These are phyloP conservation scores for Molothrus ater DNA, from an alignment of 2,797 vertebrate species.

Conservation along the genomic window DNA sequence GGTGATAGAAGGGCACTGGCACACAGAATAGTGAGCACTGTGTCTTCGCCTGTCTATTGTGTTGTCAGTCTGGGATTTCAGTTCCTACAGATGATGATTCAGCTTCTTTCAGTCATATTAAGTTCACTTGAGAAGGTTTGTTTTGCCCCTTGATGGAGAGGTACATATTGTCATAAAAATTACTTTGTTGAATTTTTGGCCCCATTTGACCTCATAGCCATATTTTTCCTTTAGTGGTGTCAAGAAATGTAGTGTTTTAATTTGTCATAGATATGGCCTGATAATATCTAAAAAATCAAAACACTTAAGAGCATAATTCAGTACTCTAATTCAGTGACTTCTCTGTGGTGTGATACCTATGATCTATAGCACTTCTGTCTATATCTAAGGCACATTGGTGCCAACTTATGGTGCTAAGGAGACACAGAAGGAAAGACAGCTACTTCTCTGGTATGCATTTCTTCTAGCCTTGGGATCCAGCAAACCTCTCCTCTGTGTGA, in stretches of 20 bases:
- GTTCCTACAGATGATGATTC: neutral
- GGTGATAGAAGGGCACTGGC: neutral
- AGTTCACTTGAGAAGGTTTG: neutral
- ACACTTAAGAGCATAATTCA: constrained; percentile 14
- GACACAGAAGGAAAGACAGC: neutral
- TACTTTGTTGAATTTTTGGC: constrained; percentile 10
- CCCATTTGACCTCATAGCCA: neutral
- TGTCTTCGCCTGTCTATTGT: neutral
- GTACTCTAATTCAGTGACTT: constrained; percentile 10
- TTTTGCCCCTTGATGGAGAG: neutral
- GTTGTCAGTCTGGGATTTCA: neutral
- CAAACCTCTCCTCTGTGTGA: neutral
- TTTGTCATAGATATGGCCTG: constrained; percentile 24
- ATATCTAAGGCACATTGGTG: neutral
- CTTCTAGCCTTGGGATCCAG: neutral
- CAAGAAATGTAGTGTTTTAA: constrained; percentile 29
- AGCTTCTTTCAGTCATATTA: neutral
- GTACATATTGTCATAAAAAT: neutral
- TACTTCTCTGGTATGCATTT: neutral
- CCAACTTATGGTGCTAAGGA: neutral
- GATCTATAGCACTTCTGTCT: neutral
- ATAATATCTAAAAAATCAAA: constrained; percentile 13
- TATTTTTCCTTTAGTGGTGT: constrained; percentile 4
- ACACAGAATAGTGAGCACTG: neutral
- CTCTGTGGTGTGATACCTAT: neutral